phyloP scores from a whole-genome alignment of 2,888 invertebrate genomes.

The Drosophila robusta region DNA sequence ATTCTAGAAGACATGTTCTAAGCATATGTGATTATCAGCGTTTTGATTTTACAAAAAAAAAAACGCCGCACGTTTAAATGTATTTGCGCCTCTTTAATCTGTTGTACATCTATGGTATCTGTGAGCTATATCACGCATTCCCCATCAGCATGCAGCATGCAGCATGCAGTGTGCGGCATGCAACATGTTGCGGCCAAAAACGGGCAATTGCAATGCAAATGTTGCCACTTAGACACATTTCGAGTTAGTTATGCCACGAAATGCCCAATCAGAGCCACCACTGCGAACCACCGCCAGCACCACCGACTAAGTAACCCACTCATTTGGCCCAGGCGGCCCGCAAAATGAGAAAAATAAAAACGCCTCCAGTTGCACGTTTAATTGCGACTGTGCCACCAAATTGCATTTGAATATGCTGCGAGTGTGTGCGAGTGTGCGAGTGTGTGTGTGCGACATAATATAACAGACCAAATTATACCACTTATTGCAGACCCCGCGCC shows the following conservation, averaged over 20 bases:
- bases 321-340: constrained; percentile 33
- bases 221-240: constrained; percentile 79
- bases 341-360: constrained; percentile 35
- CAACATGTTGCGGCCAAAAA: constrained; percentile 61
- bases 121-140: constrained; percentile 61
- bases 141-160: constrained; percentile 59
- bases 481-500: constrained; percentile 54
- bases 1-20: no score
- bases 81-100: constrained; percentile 10
- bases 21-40: background rate
- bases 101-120: constrained; percentile 45
- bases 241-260: constrained; percentile 77
- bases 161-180: constrained; percentile 31
- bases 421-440: constrained; percentile 8
- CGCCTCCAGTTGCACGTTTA: constrained; percentile 64
- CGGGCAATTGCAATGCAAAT: constrained; percentile 69
- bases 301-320: constrained; percentile 34
- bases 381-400: constrained; percentile 64
- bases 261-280: constrained; percentile 72
- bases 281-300: constrained; percentile 9
- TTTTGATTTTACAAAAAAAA: no score
- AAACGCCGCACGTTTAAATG: constrained; percentile 3
- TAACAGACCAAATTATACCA: constrained; percentile 77
- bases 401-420: constrained; percentile 47
- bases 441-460: constrained; percentile 71